Base-by-base conservation (phyloP, 1,140 invertebrate species). In the Druon quercuslanigerum region DNA sequence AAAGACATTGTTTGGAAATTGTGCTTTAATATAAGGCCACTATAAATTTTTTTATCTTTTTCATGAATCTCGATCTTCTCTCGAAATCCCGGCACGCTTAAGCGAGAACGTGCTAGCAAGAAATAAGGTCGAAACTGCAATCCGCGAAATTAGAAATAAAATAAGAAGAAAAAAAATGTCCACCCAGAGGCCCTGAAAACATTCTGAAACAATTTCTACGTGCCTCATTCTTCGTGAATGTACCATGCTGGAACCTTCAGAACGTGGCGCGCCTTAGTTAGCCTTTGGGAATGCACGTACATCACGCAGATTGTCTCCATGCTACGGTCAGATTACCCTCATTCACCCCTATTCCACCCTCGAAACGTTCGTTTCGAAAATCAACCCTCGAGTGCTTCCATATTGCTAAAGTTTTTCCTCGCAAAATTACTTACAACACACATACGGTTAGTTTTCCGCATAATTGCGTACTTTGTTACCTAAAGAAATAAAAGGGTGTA, bases 11-110 rank as follows among this genome's bases (percentile, higher is more conserved):
- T 19, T 20, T 20, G 20, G 54, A 57, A 20, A 25, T 57, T 57
- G 54, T 57, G 54, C 54, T 57, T 17, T 19, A 57, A 57, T 57
- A n/a, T n/a, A n/a, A n/a, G n/a, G n/a, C n/a, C n/a, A n/a, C n/a
- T n/a, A n/a, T n/a, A n/a, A n/a, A n/a, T n/a, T n/a, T n/a, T n/a
- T n/a, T n/a, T n/a, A n/a, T n/a, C n/a, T n/a, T n/a, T n/a, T n/a
- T n/a, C n/a, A n/a, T n/a, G n/a, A n/a, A n/a, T n/a, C n/a, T n/a
- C n/a, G n/a, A n/a, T n/a, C n/a, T n/a, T n/a, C n/a, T n/a, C n/a
- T n/a, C n/a, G n/a, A n/a, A n/a, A n/a, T n/a, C n/a, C n/a, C n/a
- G n/a, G n/a, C 54, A 20, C 54, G 54, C 54, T 57, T 25, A 57
- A 20, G 20, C 54, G 54, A 3, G 13, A 57, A 57, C 54, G 54